Base-by-base conservation (phyloP, 2,888 invertebrate genomes). In the Bursaphelenchus okinawaensis region DNA sequence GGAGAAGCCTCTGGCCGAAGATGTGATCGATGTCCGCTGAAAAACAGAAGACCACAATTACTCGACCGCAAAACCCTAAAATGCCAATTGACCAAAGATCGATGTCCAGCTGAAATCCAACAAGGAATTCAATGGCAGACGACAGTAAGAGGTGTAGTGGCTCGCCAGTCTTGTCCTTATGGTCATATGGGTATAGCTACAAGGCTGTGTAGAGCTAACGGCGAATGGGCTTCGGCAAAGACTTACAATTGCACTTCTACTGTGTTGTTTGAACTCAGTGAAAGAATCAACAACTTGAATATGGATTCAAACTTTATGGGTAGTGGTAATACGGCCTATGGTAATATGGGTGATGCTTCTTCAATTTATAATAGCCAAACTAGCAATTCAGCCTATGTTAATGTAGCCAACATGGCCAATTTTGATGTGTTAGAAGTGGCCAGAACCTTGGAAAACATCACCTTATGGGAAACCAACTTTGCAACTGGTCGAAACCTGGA, bases 41-140 rank as follows among this genome's bases (percentile, higher is more conserved):
- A 40, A 40, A 1, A 27, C 73, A 50, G 70, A 68, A 60, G 70
- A 68, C 62, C 61, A 12, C 68, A 69, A 66, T 66, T 73, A n/a
- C 65, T 80, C 19, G 77, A 80, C 24, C 64, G 70, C 51, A 75
- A 75, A 52, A 72, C 74, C 0, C 52, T 75, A 22, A 75, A 73
- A 59, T 80, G 80, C 63, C 58, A 68, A 19, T 62, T 61, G 23
- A 52, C 77, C 19, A 19, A 65, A 2, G 75, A 72, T 55, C 68
- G 74, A 12, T 80, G 80, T 60, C 76, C 80, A 7, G 70, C 78
- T 7, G 68, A 76, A 62, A 76, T 76, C 8, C 79, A 79, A 57
- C 65, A 68, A 29, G 79, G 76, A 31, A 72, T 80, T 26, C 75
- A 75, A 56, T 80, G 80, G 80, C 77, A 79, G 9, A 73, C 75